Base-by-base conservation (phyloP, 2,888 invertebrate genomes). In the Perithous albicinctus region DNA sequence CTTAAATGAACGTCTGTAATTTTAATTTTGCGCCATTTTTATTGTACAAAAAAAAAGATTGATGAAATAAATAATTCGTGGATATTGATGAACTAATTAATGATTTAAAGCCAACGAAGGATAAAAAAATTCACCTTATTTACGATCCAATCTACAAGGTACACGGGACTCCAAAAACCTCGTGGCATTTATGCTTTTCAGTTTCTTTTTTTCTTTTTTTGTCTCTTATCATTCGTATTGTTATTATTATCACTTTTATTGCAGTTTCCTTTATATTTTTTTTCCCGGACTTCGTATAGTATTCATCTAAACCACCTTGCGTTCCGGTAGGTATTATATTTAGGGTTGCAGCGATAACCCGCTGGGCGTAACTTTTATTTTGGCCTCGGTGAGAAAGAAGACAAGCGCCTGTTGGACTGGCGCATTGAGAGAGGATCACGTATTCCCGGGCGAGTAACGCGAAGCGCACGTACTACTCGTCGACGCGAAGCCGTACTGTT, bases 401-500 rank as follows among this genome's bases (percentile, higher is more conserved):
- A 35, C n/a, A 56, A 59, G 43, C 32, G 35, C 69, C 51, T n/a
- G n/a, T n/a, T n/a, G n/a, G 63, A 56, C 43, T 63, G 56, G 54
- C 12, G 70, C 43, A 59, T 59, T n/a, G n/a, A 32, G 29, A 66
- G 75, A 59, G 59, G 32, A 59, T 59, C 75, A 80, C 80, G 75
- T 76, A 80, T 76, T 76, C 59, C 70, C 70, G 41, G 75, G 59
- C 20, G 56, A 80, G 64, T 70, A 56, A 5, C n/a, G 43, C 64
- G 46, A 46, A 23, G 64, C 70, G 41, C 75, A 76, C 75, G 70
- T 66, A 56, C 66, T 63, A 59, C 70, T 70, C 80, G 66, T 64
- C 66, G 70, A 70, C 70, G 63, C 64, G 43, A 74, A 38, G 54
- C 56, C 72, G 70, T 59, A 72, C 69, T 70, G 66, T 80, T 80